Evolutionary conservation across 2,113 vertebrate species (phyloP).

Genomic region (Psettodes erumei): DNA sequence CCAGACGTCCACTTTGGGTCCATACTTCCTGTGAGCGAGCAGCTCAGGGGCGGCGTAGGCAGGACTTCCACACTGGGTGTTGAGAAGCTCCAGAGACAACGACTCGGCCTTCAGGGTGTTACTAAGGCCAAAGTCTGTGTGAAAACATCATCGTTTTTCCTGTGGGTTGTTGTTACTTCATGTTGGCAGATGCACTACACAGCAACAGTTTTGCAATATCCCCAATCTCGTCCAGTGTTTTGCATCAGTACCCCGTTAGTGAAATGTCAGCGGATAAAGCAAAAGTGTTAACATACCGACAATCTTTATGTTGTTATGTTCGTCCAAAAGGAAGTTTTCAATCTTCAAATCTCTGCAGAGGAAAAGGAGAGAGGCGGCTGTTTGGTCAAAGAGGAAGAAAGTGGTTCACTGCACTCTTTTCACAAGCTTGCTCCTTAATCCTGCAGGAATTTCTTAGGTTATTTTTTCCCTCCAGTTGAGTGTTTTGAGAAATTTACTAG

Average conservation of each 20-base stretch:
- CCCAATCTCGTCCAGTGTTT: not conserved
- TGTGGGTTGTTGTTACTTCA: not conserved
- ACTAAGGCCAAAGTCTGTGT: constrained; percentile 88
- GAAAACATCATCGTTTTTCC: constrained; percentile 23
- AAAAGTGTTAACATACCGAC: constrained; percentile 78
- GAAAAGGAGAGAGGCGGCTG: constrained; percentile 16
- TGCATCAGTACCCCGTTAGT: not conserved
- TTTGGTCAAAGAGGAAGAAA: not conserved
- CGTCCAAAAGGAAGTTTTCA: constrained; percentile 90
- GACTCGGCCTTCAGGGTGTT: constrained; percentile 85
- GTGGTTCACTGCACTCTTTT: constrained; percentile 12
- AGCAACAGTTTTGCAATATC: not conserved
- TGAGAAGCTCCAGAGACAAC: constrained; percentile 86
- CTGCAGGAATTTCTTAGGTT: constrained; percentile 6
- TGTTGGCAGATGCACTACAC: not conserved
- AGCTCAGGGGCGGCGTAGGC: constrained; percentile 88
- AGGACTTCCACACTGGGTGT: constrained; percentile 87
- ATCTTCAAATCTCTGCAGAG: constrained; percentile 87
- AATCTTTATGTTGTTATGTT: constrained; percentile 90
- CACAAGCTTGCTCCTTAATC: constrained; percentile 8
- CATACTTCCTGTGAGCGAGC: constrained; percentile 88
- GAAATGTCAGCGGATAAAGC: not conserved
- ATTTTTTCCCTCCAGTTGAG: not conserved
- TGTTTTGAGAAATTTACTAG: constrained; percentile 22
- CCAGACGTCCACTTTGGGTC: constrained; percentile 90